phyloP scores from a whole-genome alignment of 2,888 invertebrate genomes.

The Anorthoa munda region DNA sequence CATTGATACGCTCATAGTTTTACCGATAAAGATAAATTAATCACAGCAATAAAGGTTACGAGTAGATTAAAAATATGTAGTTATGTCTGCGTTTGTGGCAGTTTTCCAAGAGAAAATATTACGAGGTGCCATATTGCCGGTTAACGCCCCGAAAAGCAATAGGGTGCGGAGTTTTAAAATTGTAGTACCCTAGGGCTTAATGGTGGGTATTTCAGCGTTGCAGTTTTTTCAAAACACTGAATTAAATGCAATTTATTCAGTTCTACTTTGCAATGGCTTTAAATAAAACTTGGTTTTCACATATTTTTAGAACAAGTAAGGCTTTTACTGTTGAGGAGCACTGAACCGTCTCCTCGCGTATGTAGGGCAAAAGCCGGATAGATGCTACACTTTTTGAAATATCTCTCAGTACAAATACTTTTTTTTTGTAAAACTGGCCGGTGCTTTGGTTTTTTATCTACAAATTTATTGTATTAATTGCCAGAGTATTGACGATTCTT shows the following conservation, averaged over 20 bases:
- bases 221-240: not conserved
- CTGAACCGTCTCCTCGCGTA: constrained; percentile 2
- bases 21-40: constrained; percentile 45
- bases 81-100: constrained; percentile 46
- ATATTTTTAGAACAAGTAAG: not conserved
- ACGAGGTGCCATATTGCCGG: constrained; percentile 47
- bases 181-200: constrained; percentile 20
- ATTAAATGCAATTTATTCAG: not conserved
- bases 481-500: too few relatives aligned
- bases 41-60: constrained; percentile 33
- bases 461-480: too few relatives aligned
- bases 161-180: constrained; percentile 33
- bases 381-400: too few relatives aligned
- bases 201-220: not conserved
- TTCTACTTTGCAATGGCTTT: not conserved
- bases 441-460: too few relatives aligned
- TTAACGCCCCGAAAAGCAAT: constrained; percentile 43
- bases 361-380: not conserved
- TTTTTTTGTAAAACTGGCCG: too few relatives aligned
- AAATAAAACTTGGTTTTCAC: not conserved
- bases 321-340: constrained; percentile 1
- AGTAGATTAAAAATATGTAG: constrained; percentile 48
- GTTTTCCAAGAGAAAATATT: constrained; percentile 48
- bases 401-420: too few relatives aligned
- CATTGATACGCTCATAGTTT: constrained; percentile 40